Base-by-base conservation (phyloP, 2,113 vertebrate species). In the Phalacrocorax aristotelis region DNA sequence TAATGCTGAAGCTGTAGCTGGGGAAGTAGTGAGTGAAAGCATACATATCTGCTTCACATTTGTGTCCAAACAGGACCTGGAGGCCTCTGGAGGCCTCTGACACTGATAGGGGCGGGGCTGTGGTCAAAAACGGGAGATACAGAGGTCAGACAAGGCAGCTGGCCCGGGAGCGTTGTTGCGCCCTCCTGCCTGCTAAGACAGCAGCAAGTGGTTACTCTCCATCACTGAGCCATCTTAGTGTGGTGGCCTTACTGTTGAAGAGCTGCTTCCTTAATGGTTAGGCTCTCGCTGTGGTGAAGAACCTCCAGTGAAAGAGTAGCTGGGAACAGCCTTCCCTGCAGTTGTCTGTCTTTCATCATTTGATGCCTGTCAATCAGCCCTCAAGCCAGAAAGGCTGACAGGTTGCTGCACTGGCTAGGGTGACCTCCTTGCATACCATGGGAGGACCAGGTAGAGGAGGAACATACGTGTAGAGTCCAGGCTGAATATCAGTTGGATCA, bases 121-220 rank as follows among this genome's bases (percentile, higher is more conserved):
- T 3, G 6, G 5, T 8, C 27, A 58, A 36, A 75, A 60, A 0
- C 20, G 36, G 77, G 17, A 66, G 48, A 23, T 51, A 13, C 2
- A 61, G 62, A 30, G 10, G 40, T 48, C 68, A 21, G 2, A 22
- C 1, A 11, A 68, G 26, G 38, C 62, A 44, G 26, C 6, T 15
- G 20, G 15, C 20, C 22, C 19, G 15, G 18, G 7, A 1, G 2
- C 0, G 0, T 21, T 57, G 15, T 54, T 2, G 1, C 14, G 2
- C 54, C n/a, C 29, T 70, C 29, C 34, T 2, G 8, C 27, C 27
- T 54, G n/a, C 40, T 62, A 13, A 71, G 48, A 38, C 65, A n/a
- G 36, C 52, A 23, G 55, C 20, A n/a, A 17, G 49, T 55, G 48
- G 18, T 64, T 61, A 13, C 21, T 69, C 17, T 34, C 83, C 2